Base-by-base conservation (phyloP, 2,113 vertebrate genomes). In the Erythrocebus patas region DNA sequence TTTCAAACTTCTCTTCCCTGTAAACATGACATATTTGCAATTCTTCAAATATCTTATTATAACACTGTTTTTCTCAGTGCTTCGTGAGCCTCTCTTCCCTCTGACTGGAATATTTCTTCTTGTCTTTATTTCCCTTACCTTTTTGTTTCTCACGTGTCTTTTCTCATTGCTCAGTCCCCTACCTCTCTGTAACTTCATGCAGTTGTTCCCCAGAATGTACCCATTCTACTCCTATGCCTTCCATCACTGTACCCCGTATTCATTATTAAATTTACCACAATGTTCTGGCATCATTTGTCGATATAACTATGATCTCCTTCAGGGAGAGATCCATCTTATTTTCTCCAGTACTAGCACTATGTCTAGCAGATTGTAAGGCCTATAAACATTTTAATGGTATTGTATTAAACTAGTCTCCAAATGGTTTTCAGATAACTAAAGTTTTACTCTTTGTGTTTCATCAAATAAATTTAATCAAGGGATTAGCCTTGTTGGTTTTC, bases 361-460 rank as follows among this genome's bases (percentile, higher is more conserved):
- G 3, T 84, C 27, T 73, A 35, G 25, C 20, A 72, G 45, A 72
- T 11, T 40, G 27, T 25, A 43, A 91, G 16, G 2, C 27, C 89
- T 48, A 68, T 5, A 80, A 30, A 59, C 22, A 55, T 17, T 57
- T 88, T n/a, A 73, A 84, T 6, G 17, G 13, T 86, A 86, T 61
- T n/a, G 4, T 35, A 70, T 79, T 93, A 88, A 76, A 93, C 27
- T 45, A 64, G 45, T 61, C 50, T 84, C 52, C 40, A 95, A 95
- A 52, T 66, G 6, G 6, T 91, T 89, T 90, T 93, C 50, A 94
- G 72, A 83, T 80, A 88, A 81, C 30, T 87, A 35, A 94, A 96
- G 16, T 61, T 95, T 88, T 7, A 35, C 35, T 68, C 57, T 68
- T 35, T 82, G 92, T 75, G 4, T 87, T 70, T 96, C 38, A 38